These are phyloP conservation scores for Trissonchulus latispiculum DNA, from an alignment of 2,888 invertebrate species.

Conservation along the genomic window DNA sequence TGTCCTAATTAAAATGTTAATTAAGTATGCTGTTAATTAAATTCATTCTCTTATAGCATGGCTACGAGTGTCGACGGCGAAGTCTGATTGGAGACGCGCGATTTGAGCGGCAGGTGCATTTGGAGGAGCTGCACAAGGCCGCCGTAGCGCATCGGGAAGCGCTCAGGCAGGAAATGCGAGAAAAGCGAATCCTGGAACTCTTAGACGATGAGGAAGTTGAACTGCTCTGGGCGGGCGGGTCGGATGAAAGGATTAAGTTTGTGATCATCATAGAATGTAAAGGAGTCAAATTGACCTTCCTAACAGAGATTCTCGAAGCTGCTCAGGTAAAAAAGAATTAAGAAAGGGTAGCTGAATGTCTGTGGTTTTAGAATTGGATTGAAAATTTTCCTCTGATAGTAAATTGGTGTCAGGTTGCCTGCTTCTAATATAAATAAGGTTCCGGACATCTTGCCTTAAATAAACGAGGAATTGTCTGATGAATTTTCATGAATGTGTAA, in stretches of 20 bases:
- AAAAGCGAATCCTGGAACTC: conserved; percentile 32
- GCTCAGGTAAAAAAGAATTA: no score
- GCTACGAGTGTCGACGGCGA: conserved; percentile 79
- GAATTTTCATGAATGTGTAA: no score
- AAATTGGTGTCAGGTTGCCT: no score
- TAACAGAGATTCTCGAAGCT: neutral
- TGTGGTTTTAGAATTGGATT: no score
- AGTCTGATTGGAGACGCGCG: conserved; percentile 94
- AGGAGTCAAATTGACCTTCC: neutral
- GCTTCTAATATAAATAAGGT: no score
- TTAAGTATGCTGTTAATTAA: no score
- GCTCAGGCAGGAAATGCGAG: neutral
- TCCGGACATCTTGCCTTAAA: no score
- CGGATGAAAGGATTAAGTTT: conserved; percentile 25
- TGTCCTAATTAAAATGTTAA: no score
- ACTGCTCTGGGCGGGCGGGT: conserved; percentile 30
- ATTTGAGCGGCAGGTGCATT: conserved; percentile 58
- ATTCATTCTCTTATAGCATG: conserved; percentile 84
- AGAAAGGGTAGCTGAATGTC: no score
- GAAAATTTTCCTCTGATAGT: no score
- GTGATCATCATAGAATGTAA: conserved; percentile 11
- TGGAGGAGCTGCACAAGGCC: neutral
- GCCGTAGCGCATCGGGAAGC: neutral
- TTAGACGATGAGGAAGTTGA: conserved; percentile 40
- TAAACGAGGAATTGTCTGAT: no score